Base-by-base conservation (phyloP, 2,888 invertebrate genomes). In the Neelides folsomi region DNA sequence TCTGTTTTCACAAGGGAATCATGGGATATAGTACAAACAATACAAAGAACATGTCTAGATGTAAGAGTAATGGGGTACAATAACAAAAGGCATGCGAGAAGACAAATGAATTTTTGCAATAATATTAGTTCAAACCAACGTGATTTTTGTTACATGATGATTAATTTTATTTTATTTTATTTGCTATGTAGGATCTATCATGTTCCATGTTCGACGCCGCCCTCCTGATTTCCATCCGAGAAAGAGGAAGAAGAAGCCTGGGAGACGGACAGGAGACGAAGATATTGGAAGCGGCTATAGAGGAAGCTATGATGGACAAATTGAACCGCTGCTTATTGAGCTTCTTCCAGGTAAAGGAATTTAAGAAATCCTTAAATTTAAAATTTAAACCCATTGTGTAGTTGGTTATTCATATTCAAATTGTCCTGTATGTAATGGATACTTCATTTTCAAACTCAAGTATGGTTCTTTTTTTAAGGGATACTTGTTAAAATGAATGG, bases 191-290 rank as follows among this genome's bases (percentile, higher is more conserved):
- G 93, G 93, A 72, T 90, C 90, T 68, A 86, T 95, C 69, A 94
- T 93, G 86, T 95, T 95, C 72, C 94, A 95, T 75, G 88, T 95
- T 71, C 79, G 92, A 68, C 79, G 90, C 70, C 79, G 92, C 69
- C 89, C 94, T 64, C 85, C 87, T 47, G 93, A 93, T 71, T 82
- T 86, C 67, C 85, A 84, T 71, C 89, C 87, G 59, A 80, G 89
- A 57, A 82, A 90, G 64, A 81, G 89, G 66, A 86, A 92, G 77
- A 92, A 92, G 77, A 78, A 79, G 69, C 75, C 76, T 51, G 50
- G 57, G 44, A 67, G 71, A 42, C 73, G 77, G 72, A 73, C 76
- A 73, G 69, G 69, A 73, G 74, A 66, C 74, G 54, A 51, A 44
- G 60, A 58, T 47, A 52, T 56, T 43, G 60, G 54, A 38, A 62